Conservation (phyloP, 2,888 invertebrate genomes). For the Lepidochitona cinerea region DNA sequence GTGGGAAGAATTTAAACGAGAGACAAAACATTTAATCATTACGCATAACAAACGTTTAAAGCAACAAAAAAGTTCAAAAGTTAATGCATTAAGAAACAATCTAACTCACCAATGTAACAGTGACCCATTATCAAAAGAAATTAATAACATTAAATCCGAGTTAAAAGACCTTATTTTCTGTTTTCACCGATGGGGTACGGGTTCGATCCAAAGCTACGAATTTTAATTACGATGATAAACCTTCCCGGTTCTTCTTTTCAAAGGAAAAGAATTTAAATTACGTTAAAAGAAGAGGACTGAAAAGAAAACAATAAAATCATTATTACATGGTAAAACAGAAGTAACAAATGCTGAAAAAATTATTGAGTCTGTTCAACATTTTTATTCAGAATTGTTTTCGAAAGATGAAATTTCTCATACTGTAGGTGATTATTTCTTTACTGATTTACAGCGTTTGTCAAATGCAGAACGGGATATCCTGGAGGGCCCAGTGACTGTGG, state of each 20-base stretch:
- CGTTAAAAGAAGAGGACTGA: neutral
- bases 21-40: neutral
- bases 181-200: no score
- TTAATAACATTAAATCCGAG: no score
- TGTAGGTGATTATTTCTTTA: neutral
- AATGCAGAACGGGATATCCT: neutral
- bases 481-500: neutral
- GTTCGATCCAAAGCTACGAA: neutral
- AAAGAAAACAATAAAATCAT: neutral
- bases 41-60: neutral
- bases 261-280: no score
- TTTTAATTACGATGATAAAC: slow-evolving; percentile 6
- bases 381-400: slow-evolving; percentile 8
- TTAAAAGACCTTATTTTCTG: no score
- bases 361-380: neutral
- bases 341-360: neutral
- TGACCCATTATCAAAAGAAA: neutral
- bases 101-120: neutral
- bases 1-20: neutral
- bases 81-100: neutral
- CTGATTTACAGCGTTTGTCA: slow-evolving; percentile 2
- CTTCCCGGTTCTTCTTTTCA: slow-evolving; percentile 6
- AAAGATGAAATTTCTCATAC: neutral
- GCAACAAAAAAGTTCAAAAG: neutral
- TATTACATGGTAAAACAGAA: neutral